These are phyloP conservation scores for Pogonognathellus flavescens DNA, from an alignment of 1,140 invertebrate species.

Conservation along the genomic window DNA sequence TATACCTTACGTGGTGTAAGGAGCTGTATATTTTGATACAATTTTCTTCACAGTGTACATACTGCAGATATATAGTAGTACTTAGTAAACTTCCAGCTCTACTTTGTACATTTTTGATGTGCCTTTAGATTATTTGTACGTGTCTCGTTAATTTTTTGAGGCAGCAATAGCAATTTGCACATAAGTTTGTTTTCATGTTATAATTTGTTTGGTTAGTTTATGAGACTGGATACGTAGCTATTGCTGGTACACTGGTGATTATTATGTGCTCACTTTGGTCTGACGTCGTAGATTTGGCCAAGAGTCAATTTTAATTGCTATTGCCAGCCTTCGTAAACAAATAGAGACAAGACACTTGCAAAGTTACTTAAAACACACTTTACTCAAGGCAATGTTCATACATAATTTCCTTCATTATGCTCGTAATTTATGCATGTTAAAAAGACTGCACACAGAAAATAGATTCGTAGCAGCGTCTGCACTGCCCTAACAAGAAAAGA, in stretches of 20 bases:
- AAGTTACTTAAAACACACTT: background rate
- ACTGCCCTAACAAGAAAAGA: no score
- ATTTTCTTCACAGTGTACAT: no score
- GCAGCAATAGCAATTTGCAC: background rate
- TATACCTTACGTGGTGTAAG: no score
- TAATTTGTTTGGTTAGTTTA: background rate
- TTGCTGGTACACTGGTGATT: background rate
- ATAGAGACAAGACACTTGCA: conserved; percentile 31
- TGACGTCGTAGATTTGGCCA: background rate
- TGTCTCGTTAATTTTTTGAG: background rate
- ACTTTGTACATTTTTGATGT: no score
- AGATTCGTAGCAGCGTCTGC: no score
- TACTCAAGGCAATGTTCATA: no score
- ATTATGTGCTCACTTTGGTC: background rate
- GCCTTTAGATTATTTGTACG: background rate
- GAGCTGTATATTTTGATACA: no score
- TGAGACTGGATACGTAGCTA: no score
- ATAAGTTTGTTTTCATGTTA: background rate
- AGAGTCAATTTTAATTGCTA: conserved; percentile 21
- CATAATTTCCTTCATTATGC: background rate
- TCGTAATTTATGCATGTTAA: no score
- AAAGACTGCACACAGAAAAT: no score
- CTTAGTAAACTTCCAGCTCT: no score
- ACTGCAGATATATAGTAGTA: no score
- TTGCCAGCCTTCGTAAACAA: conserved; percentile 33